Base-by-base conservation (phyloP, 2,888 invertebrate species). In the Danaus chrysippus region DNA sequence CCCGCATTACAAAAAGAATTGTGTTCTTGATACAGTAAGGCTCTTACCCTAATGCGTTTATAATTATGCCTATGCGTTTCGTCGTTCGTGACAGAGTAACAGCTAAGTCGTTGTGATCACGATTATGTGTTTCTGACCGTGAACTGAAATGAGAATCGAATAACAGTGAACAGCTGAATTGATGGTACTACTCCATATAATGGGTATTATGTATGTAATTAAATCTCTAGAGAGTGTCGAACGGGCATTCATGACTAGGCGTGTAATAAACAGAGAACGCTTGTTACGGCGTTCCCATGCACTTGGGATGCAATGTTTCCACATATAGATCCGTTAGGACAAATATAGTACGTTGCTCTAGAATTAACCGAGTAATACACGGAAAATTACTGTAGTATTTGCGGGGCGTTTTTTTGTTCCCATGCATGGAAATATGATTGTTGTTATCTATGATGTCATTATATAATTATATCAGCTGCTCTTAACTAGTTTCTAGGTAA, bases 11-110 rank as follows among this genome's bases (percentile, higher is more conserved):
- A 66, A 56, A 70, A 69, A 69, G 64, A 67, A 65, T 60, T 55
- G 56, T 58, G 63, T 64, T 66, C 67, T 63, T 68, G 62, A 67
- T 65, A 71, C 70, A 66, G 64, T 69, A 67, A 68, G 77, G 79
- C 82, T 86, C 84, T 83, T 80, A 79, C 77, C 74, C 77, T 90
- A 88, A 90, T 89, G 88, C 78, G 76, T 88, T 89, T 87, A 89
- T 89, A 89, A 89, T 88, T 86, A 78, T 78, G 77, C 76, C 71
- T 76, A 81, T 83, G 78, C 79, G 80, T 80, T 81, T 78, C 69
- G 70, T 76, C 73, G 78, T 76, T 83, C 81, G 83, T 84, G 83
- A 83, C 82, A 78, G 71, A 71, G 71, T 49, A 74, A 72, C 72
- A 74, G 74, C 73, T 73, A 72, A 70, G 72, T 69, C 72, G 74